These are phyloP conservation scores for Psix sp. DNA, from an alignment of 1,140 invertebrate species.

Conservation along the genomic window DNA sequence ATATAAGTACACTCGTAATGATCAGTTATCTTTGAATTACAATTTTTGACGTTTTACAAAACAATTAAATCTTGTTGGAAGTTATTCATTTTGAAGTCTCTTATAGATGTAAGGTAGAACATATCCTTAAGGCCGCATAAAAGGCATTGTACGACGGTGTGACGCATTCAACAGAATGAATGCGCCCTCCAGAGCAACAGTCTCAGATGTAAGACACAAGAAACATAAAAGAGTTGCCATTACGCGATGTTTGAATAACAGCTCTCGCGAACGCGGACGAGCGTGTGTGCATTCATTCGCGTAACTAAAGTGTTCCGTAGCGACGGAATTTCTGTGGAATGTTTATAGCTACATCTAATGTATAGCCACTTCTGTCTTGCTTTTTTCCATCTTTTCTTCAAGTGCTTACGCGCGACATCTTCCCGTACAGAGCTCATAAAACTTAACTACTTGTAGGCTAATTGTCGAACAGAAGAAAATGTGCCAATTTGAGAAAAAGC, in stretches of 20 bases:
- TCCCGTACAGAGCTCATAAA: conserved; percentile 1
- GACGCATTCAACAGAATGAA: conserved; percentile 73
- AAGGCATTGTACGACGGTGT: conserved; percentile 70
- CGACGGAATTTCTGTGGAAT: conserved; percentile 69
- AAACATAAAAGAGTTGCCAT: conserved; percentile 75
- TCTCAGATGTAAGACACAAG: conserved; percentile 75
- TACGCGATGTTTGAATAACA: conserved; percentile 76
- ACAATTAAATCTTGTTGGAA: conserved; percentile 28
- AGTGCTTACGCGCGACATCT: conserved; percentile 33
- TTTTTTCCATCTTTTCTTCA: conserved; percentile 43
- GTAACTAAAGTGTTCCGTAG: conserved; percentile 61
- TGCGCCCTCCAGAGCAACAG: conserved; percentile 70
- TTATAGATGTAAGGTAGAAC: conserved; percentile 56
- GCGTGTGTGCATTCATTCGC: conserved; percentile 29
- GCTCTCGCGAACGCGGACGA: conserved; percentile 49
- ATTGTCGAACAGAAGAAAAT: too few relatives aligned
- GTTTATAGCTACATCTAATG: conserved; percentile 58
- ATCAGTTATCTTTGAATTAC: too few relatives aligned
- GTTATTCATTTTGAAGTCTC: conserved; percentile 59
- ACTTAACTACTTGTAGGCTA: too few relatives aligned
- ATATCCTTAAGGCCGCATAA: conserved; percentile 64
- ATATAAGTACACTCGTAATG: too few relatives aligned
- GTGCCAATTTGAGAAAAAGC: too few relatives aligned
- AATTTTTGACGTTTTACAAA: neutral
- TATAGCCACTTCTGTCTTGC: conserved; percentile 64